Conservation (phyloP, 2,888 invertebrate species). For the Aporophyla nigra region DNA sequence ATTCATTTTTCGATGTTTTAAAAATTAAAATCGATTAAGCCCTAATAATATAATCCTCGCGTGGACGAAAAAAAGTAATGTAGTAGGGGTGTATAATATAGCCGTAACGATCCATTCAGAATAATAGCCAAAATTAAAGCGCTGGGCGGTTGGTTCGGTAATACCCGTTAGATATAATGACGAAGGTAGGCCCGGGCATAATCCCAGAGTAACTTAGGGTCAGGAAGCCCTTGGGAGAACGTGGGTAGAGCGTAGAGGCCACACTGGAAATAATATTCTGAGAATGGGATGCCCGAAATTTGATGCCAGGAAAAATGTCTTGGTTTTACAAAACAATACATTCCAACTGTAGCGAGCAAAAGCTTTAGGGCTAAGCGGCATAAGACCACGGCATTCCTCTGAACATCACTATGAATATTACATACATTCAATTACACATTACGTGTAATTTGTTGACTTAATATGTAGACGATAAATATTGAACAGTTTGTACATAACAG, state of each 20-base stretch:
- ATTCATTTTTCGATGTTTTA: background rate
- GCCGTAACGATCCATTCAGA: background rate
- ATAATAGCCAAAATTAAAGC: conserved; percentile 7
- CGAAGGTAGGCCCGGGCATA: background rate
- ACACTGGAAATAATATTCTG: background rate
- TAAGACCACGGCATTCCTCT: no score
- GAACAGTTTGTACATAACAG: no score
- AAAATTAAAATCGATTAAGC: background rate
- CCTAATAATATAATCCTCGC: background rate
- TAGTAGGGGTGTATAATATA: background rate
- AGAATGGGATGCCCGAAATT: background rate
- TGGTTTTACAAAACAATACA: no score
- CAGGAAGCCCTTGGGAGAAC: background rate
- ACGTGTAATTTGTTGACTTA: no score
- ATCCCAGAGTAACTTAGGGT: background rate
- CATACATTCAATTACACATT: no score
- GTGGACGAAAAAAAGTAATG: background rate
- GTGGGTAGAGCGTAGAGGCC: background rate
- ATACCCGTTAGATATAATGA: conserved; percentile 4
- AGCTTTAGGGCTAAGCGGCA: no score
- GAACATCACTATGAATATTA: no score
- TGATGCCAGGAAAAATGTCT: background rate
- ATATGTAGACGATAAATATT: no score
- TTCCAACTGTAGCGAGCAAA: no score
- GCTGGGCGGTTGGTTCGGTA: background rate